These are phyloP conservation scores for Noctua fimbriata DNA, from an alignment of 2,888 invertebrate genomes.

Conservation along the genomic window DNA sequence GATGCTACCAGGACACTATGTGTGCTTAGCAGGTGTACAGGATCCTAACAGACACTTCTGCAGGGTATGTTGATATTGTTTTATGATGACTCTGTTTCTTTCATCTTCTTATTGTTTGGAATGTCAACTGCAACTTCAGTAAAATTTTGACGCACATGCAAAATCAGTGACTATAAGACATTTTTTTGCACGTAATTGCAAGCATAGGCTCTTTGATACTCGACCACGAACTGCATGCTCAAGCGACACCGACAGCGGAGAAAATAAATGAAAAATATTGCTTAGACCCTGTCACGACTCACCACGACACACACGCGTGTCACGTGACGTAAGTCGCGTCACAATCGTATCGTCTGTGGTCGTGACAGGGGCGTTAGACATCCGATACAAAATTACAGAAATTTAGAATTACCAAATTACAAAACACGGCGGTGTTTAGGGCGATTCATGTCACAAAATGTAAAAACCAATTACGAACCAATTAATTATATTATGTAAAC, in stretches of 20 bases:
- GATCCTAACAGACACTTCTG: constrained; percentile 86
- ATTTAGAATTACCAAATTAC: not conserved
- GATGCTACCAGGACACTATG: constrained; percentile 81
- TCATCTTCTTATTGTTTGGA: not conserved
- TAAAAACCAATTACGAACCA: not conserved
- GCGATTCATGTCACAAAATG: not conserved
- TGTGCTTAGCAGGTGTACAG: constrained; percentile 85
- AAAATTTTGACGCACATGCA: not conserved
- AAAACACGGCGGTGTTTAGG: not conserved
- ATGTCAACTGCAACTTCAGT: not conserved
- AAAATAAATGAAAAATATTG: not conserved
- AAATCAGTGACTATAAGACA: not conserved
- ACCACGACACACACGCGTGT: not conserved
- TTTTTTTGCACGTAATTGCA: not conserved
- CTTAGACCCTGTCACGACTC: not conserved
- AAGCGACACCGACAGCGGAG: not conserved
- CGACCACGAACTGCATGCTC: not conserved
- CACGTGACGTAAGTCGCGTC: not conserved
- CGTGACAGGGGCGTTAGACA: not conserved
- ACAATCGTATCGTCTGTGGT: not conserved
- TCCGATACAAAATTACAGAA: not conserved
- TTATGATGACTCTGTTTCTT: not conserved
- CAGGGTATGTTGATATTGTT: constrained; percentile 75
- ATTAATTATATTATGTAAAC: not conserved
- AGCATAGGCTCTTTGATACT: not conserved